phyloP scores from a whole-genome alignment of 2,797 vertebrate genomes.

The Tarsius wallacei region DNA sequence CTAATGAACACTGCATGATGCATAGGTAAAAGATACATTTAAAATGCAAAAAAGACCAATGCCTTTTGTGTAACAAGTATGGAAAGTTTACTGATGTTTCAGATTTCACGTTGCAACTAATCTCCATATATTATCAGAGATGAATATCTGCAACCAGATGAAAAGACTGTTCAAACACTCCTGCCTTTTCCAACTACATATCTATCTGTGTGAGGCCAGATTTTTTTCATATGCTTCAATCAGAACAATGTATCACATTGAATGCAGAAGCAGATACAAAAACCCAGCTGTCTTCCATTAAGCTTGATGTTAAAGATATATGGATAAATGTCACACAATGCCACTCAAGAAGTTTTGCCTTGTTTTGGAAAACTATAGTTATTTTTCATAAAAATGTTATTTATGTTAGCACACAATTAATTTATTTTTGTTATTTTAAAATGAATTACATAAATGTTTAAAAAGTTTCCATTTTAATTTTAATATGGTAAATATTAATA shows the following conservation, averaged over 20 bases:
- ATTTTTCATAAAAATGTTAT: not conserved
- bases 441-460: slow-evolving; percentile 18
- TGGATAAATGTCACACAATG: not conserved
- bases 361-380: slow-evolving; percentile 26
- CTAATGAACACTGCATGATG: not conserved
- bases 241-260: not conserved
- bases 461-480: slow-evolving; percentile 18
- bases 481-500: not conserved
- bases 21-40: not conserved
- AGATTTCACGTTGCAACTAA: not conserved
- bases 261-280: not conserved
- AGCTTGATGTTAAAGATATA: not conserved
- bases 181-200: not conserved
- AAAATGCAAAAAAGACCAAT: not conserved
- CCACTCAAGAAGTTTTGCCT: not conserved
- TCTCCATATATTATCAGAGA: not conserved
- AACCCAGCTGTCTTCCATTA: not conserved
- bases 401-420: not conserved
- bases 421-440: slow-evolving; percentile 64
- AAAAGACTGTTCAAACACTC: not conserved
- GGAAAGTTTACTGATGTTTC: not conserved
- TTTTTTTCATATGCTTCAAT: not conserved
- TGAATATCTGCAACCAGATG: not conserved
- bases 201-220: not conserved
- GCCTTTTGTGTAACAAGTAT: not conserved